phyloP scores from a whole-genome alignment of 1,140 invertebrate species.

The Pseudomyrmex flavicornis region DNA sequence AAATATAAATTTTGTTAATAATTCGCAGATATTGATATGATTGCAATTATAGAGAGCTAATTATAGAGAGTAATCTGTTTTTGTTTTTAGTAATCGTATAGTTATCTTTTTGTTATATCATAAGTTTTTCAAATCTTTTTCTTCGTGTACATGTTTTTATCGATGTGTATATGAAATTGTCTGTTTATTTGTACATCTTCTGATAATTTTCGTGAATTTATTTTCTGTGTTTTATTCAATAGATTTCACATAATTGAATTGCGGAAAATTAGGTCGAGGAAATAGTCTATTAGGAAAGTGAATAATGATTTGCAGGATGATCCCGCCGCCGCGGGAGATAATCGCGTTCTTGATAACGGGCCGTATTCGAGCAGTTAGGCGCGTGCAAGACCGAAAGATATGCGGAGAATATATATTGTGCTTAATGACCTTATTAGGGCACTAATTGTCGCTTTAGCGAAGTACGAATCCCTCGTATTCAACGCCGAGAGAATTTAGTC shows the following conservation, averaged over 20 bases:
- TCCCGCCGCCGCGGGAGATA: slow-evolving; percentile 47
- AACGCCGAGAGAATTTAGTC: slow-evolving; percentile 57
- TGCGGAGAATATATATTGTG: slow-evolving; percentile 63
- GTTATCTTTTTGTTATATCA: background rate
- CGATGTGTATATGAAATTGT: too few relatives aligned
- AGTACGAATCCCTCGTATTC: slow-evolving; percentile 67
- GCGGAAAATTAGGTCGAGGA: slow-evolving; percentile 19
- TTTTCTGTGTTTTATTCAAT: too few relatives aligned
- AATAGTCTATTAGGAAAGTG: slow-evolving; percentile 24
- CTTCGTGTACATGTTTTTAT: background rate
- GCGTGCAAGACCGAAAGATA: slow-evolving; percentile 16
- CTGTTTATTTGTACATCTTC: background rate
- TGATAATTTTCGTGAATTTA: background rate
- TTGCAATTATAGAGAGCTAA: background rate
- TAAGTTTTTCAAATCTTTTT: background rate
- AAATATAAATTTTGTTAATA: background rate
- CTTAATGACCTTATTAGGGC: slow-evolving; percentile 77
- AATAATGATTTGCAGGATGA: slow-evolving; percentile 36
- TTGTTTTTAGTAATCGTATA: background rate
- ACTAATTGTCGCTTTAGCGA: slow-evolving; percentile 78
- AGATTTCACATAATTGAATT: background rate
- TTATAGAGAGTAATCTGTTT: background rate
- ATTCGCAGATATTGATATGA: too few relatives aligned
- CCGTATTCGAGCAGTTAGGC: slow-evolving; percentile 63
- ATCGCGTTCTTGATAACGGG: slow-evolving; percentile 52